These are phyloP conservation scores for Chrysogorgia sp. DNA, from an alignment of 92 coral and sea anemone genomes.

Conservation along the genomic window DNA sequence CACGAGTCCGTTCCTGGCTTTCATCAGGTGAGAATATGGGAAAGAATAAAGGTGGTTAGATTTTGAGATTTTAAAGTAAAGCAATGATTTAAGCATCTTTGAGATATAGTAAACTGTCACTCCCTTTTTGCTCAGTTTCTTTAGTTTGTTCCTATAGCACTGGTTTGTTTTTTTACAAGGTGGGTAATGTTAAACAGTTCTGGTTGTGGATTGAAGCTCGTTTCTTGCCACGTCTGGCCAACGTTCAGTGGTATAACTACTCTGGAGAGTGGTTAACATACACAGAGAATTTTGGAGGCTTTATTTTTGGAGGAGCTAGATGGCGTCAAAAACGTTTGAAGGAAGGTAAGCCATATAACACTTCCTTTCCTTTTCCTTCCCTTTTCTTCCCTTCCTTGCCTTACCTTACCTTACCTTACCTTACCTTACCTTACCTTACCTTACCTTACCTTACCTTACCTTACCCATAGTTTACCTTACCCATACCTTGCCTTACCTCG, in stretches of 20 bases:
- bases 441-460: no score
- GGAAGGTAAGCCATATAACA: slow-evolving; percentile 49
- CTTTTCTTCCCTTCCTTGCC: no score
- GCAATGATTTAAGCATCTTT: neutral
- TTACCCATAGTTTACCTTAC: no score
- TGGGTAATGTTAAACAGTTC: slow-evolving; percentile 64
- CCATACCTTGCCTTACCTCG: no score
- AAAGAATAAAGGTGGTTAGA: no score
- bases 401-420: no score
- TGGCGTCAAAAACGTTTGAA: slow-evolving; percentile 72
- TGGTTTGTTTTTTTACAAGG: slow-evolving; percentile 26
- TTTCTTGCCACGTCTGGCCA: slow-evolving; percentile 73
- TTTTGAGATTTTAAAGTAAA: no score
- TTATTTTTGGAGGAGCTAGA: slow-evolving; percentile 80
- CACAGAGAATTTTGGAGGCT: slow-evolving; percentile 75
- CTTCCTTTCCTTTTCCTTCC: no score
- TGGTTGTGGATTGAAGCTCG: slow-evolving; percentile 83
- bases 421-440: no score
- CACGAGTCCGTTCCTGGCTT: slow-evolving; percentile 32
- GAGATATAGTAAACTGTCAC: neutral
- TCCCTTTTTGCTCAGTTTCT: neutral
- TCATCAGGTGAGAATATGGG: slow-evolving; percentile 59
- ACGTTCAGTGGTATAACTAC: slow-evolving; percentile 76
- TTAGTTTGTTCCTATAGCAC: neutral
- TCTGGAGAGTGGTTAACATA: slow-evolving; percentile 68